Percentiles rank a stretch among this genome's conserved stretches.
phyloP scores from a whole-genome alignment of 2,797 vertebrate species.

The Cirrhinus molitorella region DNA sequence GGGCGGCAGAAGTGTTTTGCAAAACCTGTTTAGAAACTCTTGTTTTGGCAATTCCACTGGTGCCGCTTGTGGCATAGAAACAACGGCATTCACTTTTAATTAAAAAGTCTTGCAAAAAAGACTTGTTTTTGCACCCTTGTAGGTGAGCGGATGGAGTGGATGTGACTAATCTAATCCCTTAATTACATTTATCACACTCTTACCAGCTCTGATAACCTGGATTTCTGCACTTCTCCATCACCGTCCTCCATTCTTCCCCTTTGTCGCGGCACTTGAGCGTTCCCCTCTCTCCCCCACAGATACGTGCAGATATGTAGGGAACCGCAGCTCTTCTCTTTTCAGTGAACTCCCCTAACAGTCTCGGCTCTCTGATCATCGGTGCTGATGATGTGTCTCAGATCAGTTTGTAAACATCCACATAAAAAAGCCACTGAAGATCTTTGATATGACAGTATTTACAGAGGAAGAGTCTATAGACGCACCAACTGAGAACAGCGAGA shows the following conservation, averaged over 20 bases:
- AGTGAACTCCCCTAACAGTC: conserved; percentile 49
- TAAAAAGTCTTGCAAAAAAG: conserved; percentile 7
- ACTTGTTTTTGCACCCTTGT: conserved; percentile 26
- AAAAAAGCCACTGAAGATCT: conserved; percentile 47
- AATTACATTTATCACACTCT: conserved; percentile 43
- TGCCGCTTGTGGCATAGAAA: not conserved
- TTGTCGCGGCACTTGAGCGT: conserved; percentile 23
- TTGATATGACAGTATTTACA: conserved; percentile 55
- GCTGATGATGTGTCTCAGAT: conserved; percentile 55
- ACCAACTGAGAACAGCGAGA: conserved; percentile 40
- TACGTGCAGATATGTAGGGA: conserved; percentile 23
- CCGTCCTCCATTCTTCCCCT: conserved; percentile 42
- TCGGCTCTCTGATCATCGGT: conserved; percentile 47
- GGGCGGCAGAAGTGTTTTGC: not conserved
- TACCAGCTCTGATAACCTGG: conserved; percentile 41
- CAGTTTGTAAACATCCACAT: conserved; percentile 53
- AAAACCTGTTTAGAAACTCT: conserved; percentile 5
- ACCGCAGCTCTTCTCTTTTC: conserved; percentile 38
- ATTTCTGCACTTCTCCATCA: conserved; percentile 42
- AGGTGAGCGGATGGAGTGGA: conserved; percentile 18
- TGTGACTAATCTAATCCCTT: conserved; percentile 36
- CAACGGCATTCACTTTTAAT: conserved; percentile 1
- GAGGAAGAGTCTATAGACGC: conserved; percentile 50
- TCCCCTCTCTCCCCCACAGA: conserved; percentile 46
- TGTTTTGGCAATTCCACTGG: not conserved